Evolutionary conservation across 2,797 vertebrate genomes (phyloP).

Genomic region (Trachops cirrhosus): DNA sequence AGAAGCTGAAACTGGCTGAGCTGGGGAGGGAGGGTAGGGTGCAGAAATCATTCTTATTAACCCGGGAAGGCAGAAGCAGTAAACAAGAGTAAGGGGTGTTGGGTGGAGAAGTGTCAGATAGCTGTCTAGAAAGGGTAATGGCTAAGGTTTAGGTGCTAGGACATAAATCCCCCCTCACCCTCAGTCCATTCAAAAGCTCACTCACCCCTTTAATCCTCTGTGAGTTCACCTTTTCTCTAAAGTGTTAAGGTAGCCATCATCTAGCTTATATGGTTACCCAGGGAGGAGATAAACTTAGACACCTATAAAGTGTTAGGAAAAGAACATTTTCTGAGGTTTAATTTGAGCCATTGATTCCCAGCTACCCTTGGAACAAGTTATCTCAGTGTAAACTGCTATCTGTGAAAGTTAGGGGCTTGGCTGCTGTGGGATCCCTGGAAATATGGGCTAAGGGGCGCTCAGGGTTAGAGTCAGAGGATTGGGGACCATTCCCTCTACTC

Average conservation of each 20-base stretch:
- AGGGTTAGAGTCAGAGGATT: background rate
- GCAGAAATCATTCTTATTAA: background rate
- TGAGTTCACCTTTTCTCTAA: background rate
- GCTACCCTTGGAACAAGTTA: conserved; percentile 10
- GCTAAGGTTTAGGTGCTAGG: background rate
- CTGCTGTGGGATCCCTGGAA: background rate
- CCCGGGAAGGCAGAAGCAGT: background rate
- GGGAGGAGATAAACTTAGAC: conserved; percentile 3
- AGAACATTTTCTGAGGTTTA: conserved; percentile 42
- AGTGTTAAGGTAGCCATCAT: background rate
- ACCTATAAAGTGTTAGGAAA: conserved; percentile 16
- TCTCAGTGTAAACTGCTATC: conserved; percentile 19
- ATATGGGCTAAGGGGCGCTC: background rate
- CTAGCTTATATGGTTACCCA: background rate
- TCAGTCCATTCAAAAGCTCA: background rate
- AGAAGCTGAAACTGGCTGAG: conserved; percentile 51
- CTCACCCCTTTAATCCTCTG: background rate
- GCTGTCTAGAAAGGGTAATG: background rate
- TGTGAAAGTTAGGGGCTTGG: background rate
- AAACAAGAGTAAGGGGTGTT: background rate
- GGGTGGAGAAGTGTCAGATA: background rate
- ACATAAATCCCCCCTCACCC: background rate
- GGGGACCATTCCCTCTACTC: background rate
- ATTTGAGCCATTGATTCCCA: conserved; percentile 58
- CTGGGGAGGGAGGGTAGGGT: background rate